Conservation (phyloP, 2,797 vertebrate genomes). For the Fistularia tabacaria region DNA sequence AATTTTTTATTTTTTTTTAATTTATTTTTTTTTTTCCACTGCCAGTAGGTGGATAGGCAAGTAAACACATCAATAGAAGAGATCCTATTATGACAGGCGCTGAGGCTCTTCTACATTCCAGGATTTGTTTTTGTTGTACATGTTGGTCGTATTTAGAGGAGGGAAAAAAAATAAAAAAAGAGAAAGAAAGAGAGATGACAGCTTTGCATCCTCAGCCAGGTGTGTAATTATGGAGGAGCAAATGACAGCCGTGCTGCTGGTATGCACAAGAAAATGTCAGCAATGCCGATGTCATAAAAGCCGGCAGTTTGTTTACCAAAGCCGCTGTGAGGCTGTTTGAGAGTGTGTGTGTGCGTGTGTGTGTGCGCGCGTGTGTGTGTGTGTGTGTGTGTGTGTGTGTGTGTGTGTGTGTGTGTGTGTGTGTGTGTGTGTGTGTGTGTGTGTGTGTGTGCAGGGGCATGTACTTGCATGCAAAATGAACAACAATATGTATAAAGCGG, state of each 20-base stretch:
- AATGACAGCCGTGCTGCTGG: constrained; percentile 41
- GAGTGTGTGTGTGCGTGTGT: constrained; percentile 4
- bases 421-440: not conserved
- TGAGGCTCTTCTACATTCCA: constrained; percentile 4
- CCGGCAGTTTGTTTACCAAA: constrained; percentile 30
- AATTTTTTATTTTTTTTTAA: no score
- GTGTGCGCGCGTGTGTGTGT: not conserved
- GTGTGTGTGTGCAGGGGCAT: not conserved
- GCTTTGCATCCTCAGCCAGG: constrained; percentile 30
- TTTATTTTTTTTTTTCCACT: no score
- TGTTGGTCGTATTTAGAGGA: constrained; percentile 6
- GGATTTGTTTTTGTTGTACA: constrained; percentile 29
- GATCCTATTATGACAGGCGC: not conserved
- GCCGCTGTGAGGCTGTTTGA: not conserved
- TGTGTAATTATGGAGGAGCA: constrained; percentile 55
- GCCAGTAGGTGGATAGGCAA: not conserved
- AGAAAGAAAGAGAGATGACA: constrained; percentile 28
- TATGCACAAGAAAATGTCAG: constrained; percentile 45
- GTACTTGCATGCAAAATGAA: no score
- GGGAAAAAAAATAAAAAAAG: not conserved
- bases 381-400: not conserved
- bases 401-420: constrained; percentile 6
- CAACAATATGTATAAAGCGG: no score
- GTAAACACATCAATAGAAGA: not conserved
- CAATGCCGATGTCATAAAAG: constrained; percentile 41